These are phyloP conservation scores for Umimayanthus kanabou DNA, from an alignment of 92 coral and sea anemone genomes.

Conservation along the genomic window DNA sequence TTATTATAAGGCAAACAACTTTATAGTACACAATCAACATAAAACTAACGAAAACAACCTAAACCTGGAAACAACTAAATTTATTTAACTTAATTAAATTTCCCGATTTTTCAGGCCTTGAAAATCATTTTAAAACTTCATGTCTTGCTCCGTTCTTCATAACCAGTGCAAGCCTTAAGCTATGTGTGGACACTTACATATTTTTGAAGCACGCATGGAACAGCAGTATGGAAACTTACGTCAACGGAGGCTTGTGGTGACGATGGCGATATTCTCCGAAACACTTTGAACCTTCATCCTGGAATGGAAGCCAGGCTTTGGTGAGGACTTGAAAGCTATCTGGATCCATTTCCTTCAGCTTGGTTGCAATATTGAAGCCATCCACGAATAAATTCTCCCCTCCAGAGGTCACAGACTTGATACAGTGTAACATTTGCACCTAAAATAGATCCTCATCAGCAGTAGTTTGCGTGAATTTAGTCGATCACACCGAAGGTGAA, in stretches of 20 bases:
- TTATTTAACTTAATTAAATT: no score
- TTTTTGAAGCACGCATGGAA: no score
- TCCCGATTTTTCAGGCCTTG: no score
- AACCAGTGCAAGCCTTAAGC: no score
- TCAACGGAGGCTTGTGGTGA: neutral
- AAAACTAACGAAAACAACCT: no score
- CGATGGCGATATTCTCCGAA: neutral
- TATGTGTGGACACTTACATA: no score
- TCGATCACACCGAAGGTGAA: constrained; percentile 21
- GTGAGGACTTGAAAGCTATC: constrained; percentile 41
- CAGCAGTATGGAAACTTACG: neutral
- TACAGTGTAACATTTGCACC: constrained; percentile 54
- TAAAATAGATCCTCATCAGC: neutral
- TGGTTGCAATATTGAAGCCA: constrained; percentile 49
- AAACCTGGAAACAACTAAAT: no score
- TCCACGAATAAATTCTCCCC: constrained; percentile 47
- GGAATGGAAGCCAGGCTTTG: constrained; percentile 3
- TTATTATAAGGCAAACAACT: no score
- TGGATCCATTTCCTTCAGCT: constrained; percentile 31
- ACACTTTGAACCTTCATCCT: neutral
- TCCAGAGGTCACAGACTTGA: constrained; percentile 29
- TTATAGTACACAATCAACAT: no score
- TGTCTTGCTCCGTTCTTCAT: no score
- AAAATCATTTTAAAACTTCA: no score
- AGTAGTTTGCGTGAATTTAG: neutral